phyloP scores from a whole-genome alignment of 2,797 vertebrate species.

The Platalea minor region DNA sequence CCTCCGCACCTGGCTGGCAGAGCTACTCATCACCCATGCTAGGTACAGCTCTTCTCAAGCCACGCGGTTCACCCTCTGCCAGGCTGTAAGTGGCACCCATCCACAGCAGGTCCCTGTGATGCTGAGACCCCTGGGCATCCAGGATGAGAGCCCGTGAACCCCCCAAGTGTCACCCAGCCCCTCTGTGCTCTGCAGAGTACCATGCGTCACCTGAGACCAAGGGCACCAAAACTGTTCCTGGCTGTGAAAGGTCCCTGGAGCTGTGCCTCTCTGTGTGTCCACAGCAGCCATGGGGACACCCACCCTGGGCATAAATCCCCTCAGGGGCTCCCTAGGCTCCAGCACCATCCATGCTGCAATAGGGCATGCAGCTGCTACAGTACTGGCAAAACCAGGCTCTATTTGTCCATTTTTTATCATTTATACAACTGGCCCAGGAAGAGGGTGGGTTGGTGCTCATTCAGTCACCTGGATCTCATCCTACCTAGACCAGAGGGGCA shows the following conservation, averaged over 20 bases:
- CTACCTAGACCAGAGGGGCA: not conserved
- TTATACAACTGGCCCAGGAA: not conserved
- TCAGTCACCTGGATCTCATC: not conserved
- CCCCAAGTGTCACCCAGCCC: not conserved
- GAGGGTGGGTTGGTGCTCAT: not conserved
- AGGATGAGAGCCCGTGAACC: rapidly evolving
- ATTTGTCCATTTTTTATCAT: not conserved
- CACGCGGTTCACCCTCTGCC: not conserved
- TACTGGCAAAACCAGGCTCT: not conserved
- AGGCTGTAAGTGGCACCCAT: not conserved
- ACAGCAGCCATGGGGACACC: not conserved
- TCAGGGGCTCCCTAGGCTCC: not conserved
- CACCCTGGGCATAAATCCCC: not conserved
- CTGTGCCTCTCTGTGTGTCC: not conserved
- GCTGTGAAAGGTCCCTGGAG: not conserved
- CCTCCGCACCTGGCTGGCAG: not conserved
- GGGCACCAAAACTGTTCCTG: not conserved
- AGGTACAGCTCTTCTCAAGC: not conserved
- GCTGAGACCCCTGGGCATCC: not conserved
- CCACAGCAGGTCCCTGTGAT: not conserved
- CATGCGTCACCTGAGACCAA: not conserved
- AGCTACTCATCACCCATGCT: not conserved
- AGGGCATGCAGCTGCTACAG: not conserved
- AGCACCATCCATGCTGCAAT: not conserved
- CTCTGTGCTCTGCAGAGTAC: not conserved